Percentiles rank a stretch among this genome's conserved stretches.
phyloP scores from a whole-genome alignment of 2,113 vertebrate species.

The Oncorhynchus nerka region DNA sequence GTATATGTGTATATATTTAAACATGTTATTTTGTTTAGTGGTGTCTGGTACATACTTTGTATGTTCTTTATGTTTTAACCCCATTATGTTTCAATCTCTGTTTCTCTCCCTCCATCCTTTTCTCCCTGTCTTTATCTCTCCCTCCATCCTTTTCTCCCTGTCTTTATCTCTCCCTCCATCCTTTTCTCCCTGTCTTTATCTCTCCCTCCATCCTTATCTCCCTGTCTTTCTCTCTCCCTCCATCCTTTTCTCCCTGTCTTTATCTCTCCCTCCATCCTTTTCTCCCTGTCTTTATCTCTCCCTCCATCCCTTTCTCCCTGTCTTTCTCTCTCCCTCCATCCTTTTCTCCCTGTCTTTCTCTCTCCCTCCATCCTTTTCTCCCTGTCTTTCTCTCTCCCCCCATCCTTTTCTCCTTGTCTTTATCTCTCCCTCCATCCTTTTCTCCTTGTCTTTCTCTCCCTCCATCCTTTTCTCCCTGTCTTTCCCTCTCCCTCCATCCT shows the following conservation, averaged over 20 bases:
- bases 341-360: too few relatives aligned
- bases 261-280: background rate
- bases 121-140: background rate
- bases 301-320: too few relatives aligned
- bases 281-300: background rate
- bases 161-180: background rate
- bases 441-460: background rate
- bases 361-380: too few relatives aligned
- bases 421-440: background rate
- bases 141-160: background rate
- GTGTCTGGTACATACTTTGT: conserved; percentile 3
- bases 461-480: too few relatives aligned
- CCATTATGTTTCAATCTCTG: background rate
- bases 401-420: background rate
- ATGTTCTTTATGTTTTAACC: background rate
- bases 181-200: background rate
- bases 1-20: too few relatives aligned
- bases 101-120: background rate
- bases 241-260: background rate
- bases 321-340: background rate
- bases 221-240: too few relatives aligned
- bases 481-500: background rate
- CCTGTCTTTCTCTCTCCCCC: background rate
- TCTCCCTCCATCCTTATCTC: background rate
- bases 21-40: too few relatives aligned